Percentiles rank a stretch among this genome's conserved stretches.
Conservation (phyloP, 2,888 invertebrate species). For the Caenorhabditis sinica region DNA sequence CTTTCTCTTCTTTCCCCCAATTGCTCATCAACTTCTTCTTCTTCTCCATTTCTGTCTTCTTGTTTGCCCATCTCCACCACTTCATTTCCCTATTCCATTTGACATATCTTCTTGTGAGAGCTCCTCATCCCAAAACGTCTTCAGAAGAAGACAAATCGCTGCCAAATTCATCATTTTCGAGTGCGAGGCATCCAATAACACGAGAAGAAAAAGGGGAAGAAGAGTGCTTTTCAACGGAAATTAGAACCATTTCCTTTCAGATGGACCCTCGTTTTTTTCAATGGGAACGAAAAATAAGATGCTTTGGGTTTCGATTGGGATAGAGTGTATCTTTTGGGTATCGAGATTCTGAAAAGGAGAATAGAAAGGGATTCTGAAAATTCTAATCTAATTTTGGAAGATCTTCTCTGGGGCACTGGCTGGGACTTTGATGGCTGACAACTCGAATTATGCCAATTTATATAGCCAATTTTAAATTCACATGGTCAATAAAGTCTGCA, state of each 20-base stretch:
- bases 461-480: too few species aligned
- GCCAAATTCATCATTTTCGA: conserved; percentile 61
- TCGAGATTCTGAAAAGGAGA: too few species aligned
- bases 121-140: conserved; percentile 38
- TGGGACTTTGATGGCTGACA: too few species aligned
- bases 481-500: too few species aligned
- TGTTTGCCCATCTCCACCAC: conserved; percentile 5
- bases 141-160: conserved; percentile 60
- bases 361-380: too few species aligned
- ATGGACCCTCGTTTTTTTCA: conserved; percentile 11
- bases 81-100: conserved; percentile 38
- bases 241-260: conserved; percentile 44
- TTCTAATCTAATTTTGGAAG: too few species aligned
- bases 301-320: background rate
- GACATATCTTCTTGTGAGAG: conserved; percentile 42
- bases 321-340: too few species aligned
- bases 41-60: conserved; percentile 11
- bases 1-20: background rate
- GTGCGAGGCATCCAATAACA: conserved; percentile 54
- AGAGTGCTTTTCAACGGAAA: conserved; percentile 43
- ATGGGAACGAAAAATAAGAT: background rate
- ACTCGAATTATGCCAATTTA: too few species aligned
- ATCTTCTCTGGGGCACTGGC: too few species aligned
- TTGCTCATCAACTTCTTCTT: conserved; percentile 22
- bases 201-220: conserved; percentile 2